Evolutionary conservation across 2,113 vertebrate genomes (phyloP), one percentile per base, ranked within the genome.

Genomic region (Carettochelys insculpta): DNA sequence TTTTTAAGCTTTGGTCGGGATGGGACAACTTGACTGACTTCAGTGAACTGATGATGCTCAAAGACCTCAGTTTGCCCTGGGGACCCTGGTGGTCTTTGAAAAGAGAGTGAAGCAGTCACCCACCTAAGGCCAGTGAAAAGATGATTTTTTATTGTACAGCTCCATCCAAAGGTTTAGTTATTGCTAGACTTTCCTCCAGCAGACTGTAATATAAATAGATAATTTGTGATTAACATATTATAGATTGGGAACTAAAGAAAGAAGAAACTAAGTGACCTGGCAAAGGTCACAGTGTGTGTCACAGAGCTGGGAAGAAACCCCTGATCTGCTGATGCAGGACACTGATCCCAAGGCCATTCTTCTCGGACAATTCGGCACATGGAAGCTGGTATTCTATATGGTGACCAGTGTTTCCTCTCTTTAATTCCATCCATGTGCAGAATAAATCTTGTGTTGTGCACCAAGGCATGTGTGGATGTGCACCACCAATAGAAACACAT

Each of bases 121-220:
- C 25, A 43, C 22, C 22, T 3, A 4, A 13, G 12, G 11, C 41
- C 71, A 25, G 41, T 75, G 27, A 11, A 29, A 43, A 12, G 38
- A 27, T 6, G 54, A 29, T 31, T 1, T 0, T 25, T 87, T 71
- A 77, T 29, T 5, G 31, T 24, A 52, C 2, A 0, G n/a, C 9
- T 68, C 34, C 34, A 34, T 34, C 61, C 61, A 65, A 34, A n/a
- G 61, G 61, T 38, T n/a, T 38, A 38, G 20, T 68, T 38, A n/a
- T 68, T 22, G 7, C 19, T 38, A 16, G 53, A 29, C 56, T 58
- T 14, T 58, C 27, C 11, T 31, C 29, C 27, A 29, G 56, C 29
- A 58, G 56, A 58, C 27, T 58, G 29, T 29, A n/a, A n/a, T n/a
- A n/a, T n/a, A n/a, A n/a, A n/a, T n/a, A n/a, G n/a, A 65, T n/a